phyloP scores from a whole-genome alignment of 2,797 vertebrate genomes.

The Tauraco hartlaubi region DNA sequence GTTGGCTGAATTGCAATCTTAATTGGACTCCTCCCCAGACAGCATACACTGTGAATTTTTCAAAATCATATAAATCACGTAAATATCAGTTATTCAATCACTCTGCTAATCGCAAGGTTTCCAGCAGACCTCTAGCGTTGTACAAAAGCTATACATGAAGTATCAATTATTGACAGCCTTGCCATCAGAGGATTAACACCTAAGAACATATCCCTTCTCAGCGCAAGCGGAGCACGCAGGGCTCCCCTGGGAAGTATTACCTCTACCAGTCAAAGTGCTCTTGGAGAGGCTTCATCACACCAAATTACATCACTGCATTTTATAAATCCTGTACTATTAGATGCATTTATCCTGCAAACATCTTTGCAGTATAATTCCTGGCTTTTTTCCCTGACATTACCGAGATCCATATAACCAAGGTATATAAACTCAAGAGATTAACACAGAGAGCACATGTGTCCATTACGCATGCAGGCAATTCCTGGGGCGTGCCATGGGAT shows the following conservation, averaged over 20 bases:
- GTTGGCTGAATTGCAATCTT: background rate
- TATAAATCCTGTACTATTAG: background rate
- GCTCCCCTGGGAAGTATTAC: background rate
- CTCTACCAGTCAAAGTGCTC: background rate
- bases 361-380: background rate
- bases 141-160: background rate
- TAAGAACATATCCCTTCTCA: background rate
- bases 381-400: background rate
- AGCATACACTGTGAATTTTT: background rate
- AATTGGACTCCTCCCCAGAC: constrained; percentile 45
- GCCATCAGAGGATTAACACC: constrained; percentile 17
- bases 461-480: background rate
- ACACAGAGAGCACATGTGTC: background rate
- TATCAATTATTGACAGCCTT: constrained; percentile 27
- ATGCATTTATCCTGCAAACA: background rate
- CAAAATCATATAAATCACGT: constrained; percentile 21
- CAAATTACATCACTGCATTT: background rate
- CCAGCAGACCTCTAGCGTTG: constrained; percentile 7
- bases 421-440: background rate
- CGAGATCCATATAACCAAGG: background rate
- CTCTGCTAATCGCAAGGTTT: constrained; percentile 43
- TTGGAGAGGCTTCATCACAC: background rate
- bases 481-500: background rate
- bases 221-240: background rate
- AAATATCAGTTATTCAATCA: constrained; percentile 48